Evolutionary conservation across 2,888 invertebrate genomes (phyloP).

Genomic region (Cephalotes varians): DNA sequence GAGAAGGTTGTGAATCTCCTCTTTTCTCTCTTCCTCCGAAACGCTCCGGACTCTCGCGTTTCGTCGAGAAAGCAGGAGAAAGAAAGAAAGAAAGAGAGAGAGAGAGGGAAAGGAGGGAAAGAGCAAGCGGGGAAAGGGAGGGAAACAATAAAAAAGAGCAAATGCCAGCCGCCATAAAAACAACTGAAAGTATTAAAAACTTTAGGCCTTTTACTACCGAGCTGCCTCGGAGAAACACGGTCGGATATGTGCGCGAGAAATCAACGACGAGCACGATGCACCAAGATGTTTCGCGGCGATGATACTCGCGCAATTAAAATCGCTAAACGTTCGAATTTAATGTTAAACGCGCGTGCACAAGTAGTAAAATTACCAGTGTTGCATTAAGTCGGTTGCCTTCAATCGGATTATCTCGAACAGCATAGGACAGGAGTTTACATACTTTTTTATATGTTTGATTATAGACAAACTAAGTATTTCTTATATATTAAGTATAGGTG

Average conservation of each 20-base stretch:
- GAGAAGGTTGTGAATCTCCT: constrained; percentile 76
- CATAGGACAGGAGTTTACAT: not conserved
- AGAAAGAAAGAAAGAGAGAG: constrained; percentile 37
- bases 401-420: not conserved
- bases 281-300: not conserved
- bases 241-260: constrained; percentile 34
- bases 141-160: constrained; percentile 81
- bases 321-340: constrained; percentile 15
- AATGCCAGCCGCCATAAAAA: constrained; percentile 84
- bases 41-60: constrained; percentile 60
- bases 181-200: constrained; percentile 85
- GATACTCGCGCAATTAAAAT: constrained; percentile 27
- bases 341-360: not conserved
- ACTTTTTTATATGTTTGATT: not conserved
- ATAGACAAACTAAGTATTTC: not conserved
- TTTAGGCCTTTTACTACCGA: constrained; percentile 84
- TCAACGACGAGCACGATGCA: constrained; percentile 34
- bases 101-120: constrained; percentile 29
- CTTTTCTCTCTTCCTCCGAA: constrained; percentile 56
- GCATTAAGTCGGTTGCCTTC: not conserved
- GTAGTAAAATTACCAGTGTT: not conserved
- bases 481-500: constrained; percentile 21
- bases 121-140: constrained; percentile 58
- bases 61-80: constrained; percentile 59
- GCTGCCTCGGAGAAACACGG: constrained; percentile 57